Evolutionary conservation across 2,113 vertebrate genomes (phyloP).

Genomic region (Camarhynchus parvulus): DNA sequence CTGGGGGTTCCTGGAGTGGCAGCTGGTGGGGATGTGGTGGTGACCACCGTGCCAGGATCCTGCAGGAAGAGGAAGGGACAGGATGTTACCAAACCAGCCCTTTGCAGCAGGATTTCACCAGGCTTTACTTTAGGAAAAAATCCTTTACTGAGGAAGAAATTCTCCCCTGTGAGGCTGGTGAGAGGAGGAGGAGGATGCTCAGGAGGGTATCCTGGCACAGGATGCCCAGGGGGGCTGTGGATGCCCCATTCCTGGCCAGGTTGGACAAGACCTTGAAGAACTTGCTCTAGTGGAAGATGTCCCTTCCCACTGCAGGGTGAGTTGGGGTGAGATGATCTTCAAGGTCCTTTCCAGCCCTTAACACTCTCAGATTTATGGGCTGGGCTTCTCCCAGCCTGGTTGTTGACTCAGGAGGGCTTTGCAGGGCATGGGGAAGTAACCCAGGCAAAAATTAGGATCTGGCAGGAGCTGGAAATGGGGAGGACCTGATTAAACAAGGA

Average conservation of each 20-base stretch:
- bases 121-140: not conserved
- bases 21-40: not conserved
- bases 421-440: not conserved
- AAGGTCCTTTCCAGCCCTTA: not conserved
- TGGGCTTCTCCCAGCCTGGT: not conserved
- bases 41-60: not conserved
- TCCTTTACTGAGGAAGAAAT: not conserved
- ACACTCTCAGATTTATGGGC: not conserved
- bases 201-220: too few species aligned
- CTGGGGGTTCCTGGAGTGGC: not conserved
- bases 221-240: not conserved
- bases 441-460: fast-evolving
- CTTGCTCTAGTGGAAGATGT: not conserved
- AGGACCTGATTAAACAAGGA: not conserved
- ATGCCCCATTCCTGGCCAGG: not conserved
- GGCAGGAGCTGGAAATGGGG: not conserved
- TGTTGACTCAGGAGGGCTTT: not conserved
- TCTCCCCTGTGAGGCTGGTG: not conserved
- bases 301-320: not conserved
- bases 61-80: not conserved
- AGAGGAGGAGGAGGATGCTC: not conserved
- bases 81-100: not conserved
- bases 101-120: not conserved
- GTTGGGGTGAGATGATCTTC: not conserved
- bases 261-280: not conserved